A percentile compares a stretch with the other conserved stretches of the same genome.
Evolutionary conservation across 2,888 invertebrate species (phyloP).

Genomic region (Hirtodrosophila histrioides): DNA sequence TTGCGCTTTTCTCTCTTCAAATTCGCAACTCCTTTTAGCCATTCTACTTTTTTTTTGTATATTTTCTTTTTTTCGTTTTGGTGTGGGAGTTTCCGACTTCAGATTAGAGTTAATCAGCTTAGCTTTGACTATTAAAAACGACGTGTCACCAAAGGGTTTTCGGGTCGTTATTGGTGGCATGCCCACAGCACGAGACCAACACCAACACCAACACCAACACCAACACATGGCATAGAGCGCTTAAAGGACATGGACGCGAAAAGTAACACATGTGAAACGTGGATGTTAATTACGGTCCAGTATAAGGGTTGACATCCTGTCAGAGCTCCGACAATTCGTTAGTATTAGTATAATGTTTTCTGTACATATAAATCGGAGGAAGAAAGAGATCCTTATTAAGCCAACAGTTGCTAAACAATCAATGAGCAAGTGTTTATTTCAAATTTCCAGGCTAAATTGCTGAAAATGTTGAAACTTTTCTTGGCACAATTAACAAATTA

Average conservation of each 20-base stretch:
- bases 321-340: conserved; percentile 13
- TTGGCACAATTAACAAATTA: no score
- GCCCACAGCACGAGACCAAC: conserved; percentile 25
- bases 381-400: no score
- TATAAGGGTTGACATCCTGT: conserved; percentile 45
- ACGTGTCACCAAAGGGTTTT: conserved; percentile 58
- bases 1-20: conserved; percentile 31
- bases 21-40: conserved; percentile 7
- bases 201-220: conserved; percentile 3
- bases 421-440: no score
- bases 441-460: no score
- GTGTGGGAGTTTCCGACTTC: conserved; percentile 49
- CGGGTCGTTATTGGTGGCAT: conserved; percentile 44
- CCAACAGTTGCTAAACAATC: no score
- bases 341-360: conserved; percentile 19
- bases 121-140: conserved; percentile 74
- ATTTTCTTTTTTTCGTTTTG: conserved; percentile 27
- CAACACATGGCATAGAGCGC: neutral
- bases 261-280: conserved; percentile 37
- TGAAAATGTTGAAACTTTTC: no score
- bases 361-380: neutral
- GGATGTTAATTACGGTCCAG: conserved; percentile 50
- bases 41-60: conserved; percentile 7
- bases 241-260: neutral
- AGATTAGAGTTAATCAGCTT: conserved; percentile 79